Percentiles rank a stretch among this genome's conserved stretches.
phyloP scores from a whole-genome alignment of 1,140 invertebrate species.

The Lordiphosa clarofinis region DNA sequence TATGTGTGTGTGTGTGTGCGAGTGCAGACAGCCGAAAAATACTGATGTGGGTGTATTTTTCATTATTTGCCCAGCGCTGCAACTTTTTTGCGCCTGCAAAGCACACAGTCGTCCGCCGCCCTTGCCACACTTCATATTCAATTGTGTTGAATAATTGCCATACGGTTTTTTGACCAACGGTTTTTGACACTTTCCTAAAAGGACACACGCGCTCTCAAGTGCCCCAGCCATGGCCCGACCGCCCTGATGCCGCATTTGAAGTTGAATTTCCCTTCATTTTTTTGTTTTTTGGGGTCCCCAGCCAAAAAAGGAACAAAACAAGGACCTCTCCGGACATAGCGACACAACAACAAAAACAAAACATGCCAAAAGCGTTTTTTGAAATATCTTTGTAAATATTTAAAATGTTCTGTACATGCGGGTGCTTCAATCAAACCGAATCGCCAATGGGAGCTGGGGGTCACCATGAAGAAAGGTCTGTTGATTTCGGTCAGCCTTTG shows the following conservation, averaged over 20 bases:
- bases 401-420: constrained; percentile 75
- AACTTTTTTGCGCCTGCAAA: constrained; percentile 47
- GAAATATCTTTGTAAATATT: constrained; percentile 79
- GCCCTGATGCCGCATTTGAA: constrained; percentile 64
- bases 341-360: constrained; percentile 38
- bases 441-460: constrained; percentile 29
- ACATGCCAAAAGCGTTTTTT: constrained; percentile 75
- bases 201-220: constrained; percentile 66
- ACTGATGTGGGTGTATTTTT: constrained; percentile 78
- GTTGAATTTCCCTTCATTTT: constrained; percentile 55
- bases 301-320: constrained; percentile 70
- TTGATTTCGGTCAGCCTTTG: constrained; percentile 11
- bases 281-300: constrained; percentile 2
- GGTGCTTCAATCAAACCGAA: constrained; percentile 75
- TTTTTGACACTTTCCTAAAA: constrained; percentile 79
- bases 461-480: constrained; percentile 16
- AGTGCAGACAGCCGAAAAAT: constrained; percentile 74
- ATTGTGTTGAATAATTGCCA: constrained; percentile 80
- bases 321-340: constrained; percentile 38
- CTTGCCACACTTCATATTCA: constrained; percentile 79
- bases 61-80: constrained; percentile 74
- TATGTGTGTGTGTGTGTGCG: constrained; percentile 18
- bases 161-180: constrained; percentile 79
- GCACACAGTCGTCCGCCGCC: constrained; percentile 29
- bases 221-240: constrained; percentile 29